A percentile compares a stretch with the other conserved stretches of the same genome.
phyloP scores from a whole-genome alignment of 2,888 invertebrate genomes.

The Drosophila austrosaltans region DNA sequence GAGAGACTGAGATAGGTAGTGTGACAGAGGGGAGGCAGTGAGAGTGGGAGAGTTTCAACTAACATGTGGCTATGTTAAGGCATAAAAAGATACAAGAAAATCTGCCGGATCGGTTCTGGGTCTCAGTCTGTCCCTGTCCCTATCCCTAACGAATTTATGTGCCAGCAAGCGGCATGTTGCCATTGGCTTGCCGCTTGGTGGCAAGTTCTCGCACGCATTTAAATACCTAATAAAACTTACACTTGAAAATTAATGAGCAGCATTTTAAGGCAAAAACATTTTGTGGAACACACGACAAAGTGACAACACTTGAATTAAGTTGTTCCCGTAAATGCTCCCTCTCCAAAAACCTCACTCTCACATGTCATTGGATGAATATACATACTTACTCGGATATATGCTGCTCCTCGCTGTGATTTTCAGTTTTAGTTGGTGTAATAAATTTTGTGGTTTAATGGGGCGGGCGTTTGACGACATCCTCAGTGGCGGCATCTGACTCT shows the following conservation, averaged over 20 bases:
- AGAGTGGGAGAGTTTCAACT: slow-evolving; percentile 39
- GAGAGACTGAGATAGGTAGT: slow-evolving; percentile 8
- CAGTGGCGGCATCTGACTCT: slow-evolving; percentile 65
- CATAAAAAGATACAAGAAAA: slow-evolving; percentile 36
- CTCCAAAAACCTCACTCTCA: slow-evolving; percentile 42
- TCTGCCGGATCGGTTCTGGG: slow-evolving; percentile 30
- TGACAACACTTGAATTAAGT: slow-evolving; percentile 82
- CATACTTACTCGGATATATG: slow-evolving; percentile 33
- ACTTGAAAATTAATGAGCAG: slow-evolving; percentile 83
- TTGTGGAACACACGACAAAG: slow-evolving; percentile 79
- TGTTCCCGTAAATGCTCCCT: slow-evolving; percentile 57
- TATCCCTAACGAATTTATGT: slow-evolving; percentile 65
- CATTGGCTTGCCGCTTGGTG: slow-evolving; percentile 71
- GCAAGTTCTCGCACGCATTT: slow-evolving; percentile 78
- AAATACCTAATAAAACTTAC: slow-evolving; percentile 81
- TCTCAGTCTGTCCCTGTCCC: slow-evolving; percentile 19
- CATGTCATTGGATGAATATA: slow-evolving; percentile 62
- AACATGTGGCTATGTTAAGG: slow-evolving; percentile 67
- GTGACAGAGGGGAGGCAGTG: slow-evolving; percentile 15
- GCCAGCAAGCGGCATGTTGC: slow-evolving; percentile 69
- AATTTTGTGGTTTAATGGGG: slow-evolving; percentile 83
- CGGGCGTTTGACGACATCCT: slow-evolving; percentile 69
- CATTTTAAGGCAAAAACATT: slow-evolving; percentile 75
- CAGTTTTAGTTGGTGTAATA: slow-evolving; percentile 81
- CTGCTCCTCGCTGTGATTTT: slow-evolving; percentile 69